A percentile compares a stretch with the other conserved stretches of the same genome.
These are phyloP conservation scores for Sebastes vulpes DNA, from an alignment of 2,797 vertebrate genomes.

Conservation along the genomic window DNA sequence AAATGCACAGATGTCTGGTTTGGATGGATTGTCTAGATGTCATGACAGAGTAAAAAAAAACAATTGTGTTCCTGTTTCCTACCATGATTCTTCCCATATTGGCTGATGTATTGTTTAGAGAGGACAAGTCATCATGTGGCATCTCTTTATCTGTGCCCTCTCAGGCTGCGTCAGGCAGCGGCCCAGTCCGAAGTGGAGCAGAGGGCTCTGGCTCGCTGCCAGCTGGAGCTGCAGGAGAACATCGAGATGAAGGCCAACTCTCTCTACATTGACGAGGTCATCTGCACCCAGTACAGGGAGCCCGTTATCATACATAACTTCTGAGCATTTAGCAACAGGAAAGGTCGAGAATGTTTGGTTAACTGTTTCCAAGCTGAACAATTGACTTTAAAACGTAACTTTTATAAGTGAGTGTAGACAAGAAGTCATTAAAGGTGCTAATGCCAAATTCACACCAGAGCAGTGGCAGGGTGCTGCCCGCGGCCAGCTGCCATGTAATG, in stretches of 20 bases:
- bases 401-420: neutral
- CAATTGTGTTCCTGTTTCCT: neutral
- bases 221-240: constrained; percentile 91
- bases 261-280: constrained; percentile 93
- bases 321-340: constrained; percentile 64
- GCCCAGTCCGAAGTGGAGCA: constrained; percentile 84
- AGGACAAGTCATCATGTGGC: neutral
- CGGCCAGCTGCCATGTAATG: too few relatives aligned
- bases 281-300: constrained; percentile 89
- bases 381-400: neutral
- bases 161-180: constrained; percentile 85
- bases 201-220: constrained; percentile 83
- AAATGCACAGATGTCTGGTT: neutral
- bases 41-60: neutral
- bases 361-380: neutral
- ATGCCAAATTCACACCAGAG: too few relatives aligned
- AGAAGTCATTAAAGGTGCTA: neutral
- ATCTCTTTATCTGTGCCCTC: neutral
- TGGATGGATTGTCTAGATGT: too few relatives aligned
- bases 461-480: too few relatives aligned
- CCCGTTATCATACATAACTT: constrained; percentile 83
- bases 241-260: constrained; percentile 89
- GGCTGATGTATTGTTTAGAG: neutral
- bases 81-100: neutral
- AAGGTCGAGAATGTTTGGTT: too few relatives aligned